Base-by-base conservation (phyloP, 2,888 invertebrate species). In the Myopa tessellatipennis region DNA sequence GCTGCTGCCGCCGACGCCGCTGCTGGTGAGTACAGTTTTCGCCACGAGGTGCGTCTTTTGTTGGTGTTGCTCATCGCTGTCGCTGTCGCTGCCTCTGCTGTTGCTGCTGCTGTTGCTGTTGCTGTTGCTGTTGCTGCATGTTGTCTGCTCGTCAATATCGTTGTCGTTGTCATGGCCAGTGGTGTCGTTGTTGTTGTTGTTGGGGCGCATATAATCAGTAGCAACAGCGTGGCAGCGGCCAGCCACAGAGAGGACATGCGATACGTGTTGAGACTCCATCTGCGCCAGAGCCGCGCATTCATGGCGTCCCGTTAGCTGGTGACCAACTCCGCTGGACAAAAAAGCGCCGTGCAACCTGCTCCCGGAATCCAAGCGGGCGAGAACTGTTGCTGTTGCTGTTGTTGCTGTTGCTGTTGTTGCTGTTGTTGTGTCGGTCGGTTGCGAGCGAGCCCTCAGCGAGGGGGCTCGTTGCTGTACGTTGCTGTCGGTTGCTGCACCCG, bases 251-350 rank as follows among this genome's bases (percentile, higher is more conserved):
- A 88, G 85, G 86, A 88, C 88, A 89, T 88, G 87, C 87, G 89
- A 89, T 87, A 88, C 88, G 88, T 88, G 86, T 87, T 87, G 86
- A 88, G 87, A 89, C 88, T 90, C 89, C 90, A 90, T 90, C 89
- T 90, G 90, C 90, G 90, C 90, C 90, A 87, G 87, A 87, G 85
- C 87, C 89, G 90, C 90, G 90, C 90, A 90, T 90, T 87, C 90
- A 90, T 90, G 90, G 88, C 90, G 90, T 90, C 88, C 86, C 76
- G 38, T 74, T 76, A 79, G 79, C 78, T 80, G 67, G 50, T 34
- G 16, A 74, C 52, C 61, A 74, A 77, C 74, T 74, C 68, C 71
- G 60, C 69, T 40, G 26, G 55, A 73, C 55, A 16, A 55, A 55
- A 63, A 52, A 18, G n/a, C 34, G 55, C 40, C 63, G 14, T 12